Base-by-base conservation (phyloP, 2,888 invertebrate species). In the Morpho deidamia region DNA sequence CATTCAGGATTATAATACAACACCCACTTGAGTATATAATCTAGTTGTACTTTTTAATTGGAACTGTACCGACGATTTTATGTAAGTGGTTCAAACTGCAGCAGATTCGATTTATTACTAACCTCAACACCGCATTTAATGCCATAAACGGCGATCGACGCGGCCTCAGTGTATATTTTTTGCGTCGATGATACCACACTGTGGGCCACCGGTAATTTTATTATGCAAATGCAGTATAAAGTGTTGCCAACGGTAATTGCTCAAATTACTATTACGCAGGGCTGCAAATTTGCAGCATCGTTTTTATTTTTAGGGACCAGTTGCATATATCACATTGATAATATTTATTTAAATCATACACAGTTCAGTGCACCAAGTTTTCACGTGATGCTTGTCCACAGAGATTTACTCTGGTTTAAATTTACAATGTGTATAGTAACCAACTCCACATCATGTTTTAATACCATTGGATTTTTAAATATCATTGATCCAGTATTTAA, bases 161-260 rank as follows among this genome's bases (percentile, higher is more conserved):
- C 71, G 49, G 43, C 9, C 44, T 14, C 65, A 39, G 51, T 38
- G 23, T 68, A 66, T 72, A 72, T 74, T 81, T 81, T 79, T 79
- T 78, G 71, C 70, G 70, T 61, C 66, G 71, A 69, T 74, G 71
- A 72, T 76, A 67, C 68, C 68, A 60, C 67, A 68, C 65, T 63
- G 70, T 63, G 65, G 70, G 69, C 66, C 66, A 64, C 66, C 66
- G 65, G 82, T 85, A 88, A 88, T 89, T 88, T 85, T 83, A 88
- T 89, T 89, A 88, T 87, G 88, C 86, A 88, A 89, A 89, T 87
- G 78, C 67, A 64, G 77, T 71, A 74, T 87, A 84, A 88, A 84
- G 87, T 88, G 88, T 87, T 86, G 81, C 81, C 76, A 71, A 80
- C 74, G 72, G 76, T 85, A 84, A 88, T 86, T 77, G 78, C 71